A percentile compares a stretch with the other conserved stretches of the same genome.
Conservation (phyloP, 2,113 vertebrate genomes). For the Seriola aureovittata region DNA sequence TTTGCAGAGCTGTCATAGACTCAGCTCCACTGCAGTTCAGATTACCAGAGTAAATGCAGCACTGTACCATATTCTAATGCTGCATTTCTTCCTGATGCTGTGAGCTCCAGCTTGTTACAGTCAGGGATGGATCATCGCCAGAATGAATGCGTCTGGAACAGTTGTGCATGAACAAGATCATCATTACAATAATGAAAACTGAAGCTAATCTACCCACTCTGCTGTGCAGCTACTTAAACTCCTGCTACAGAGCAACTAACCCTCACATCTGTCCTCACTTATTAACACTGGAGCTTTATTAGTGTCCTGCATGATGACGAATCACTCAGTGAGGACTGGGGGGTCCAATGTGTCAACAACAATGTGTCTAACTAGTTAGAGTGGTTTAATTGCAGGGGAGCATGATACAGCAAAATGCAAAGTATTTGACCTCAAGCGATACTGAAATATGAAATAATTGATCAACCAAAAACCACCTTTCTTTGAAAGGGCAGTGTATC, state of each 20-base stretch:
- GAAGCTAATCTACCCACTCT: not conserved
- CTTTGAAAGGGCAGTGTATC: not conserved
- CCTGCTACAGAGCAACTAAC: not conserved
- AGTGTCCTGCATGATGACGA: constrained; percentile 33
- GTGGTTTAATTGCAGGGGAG: constrained; percentile 39
- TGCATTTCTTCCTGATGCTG: not conserved
- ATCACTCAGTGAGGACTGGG: not conserved
- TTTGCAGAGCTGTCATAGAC: not conserved
- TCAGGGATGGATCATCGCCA: not conserved
- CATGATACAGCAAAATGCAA: constrained; percentile 43
- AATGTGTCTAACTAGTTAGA: constrained; percentile 20
- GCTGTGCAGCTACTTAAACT: not conserved
- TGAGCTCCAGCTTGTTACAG: not conserved
- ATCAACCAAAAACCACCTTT: not conserved
- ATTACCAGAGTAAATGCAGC: not conserved
- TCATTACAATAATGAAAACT: not conserved
- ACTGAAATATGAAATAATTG: not conserved
- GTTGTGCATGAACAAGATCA: not conserved
- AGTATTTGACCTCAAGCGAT: not conserved
- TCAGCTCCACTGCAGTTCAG: not conserved
- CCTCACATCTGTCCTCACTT: not conserved
- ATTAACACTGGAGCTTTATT: constrained; percentile 4
- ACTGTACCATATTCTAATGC: not conserved
- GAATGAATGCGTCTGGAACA: not conserved
- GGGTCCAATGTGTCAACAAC: constrained; percentile 8